Percentiles rank a stretch among this genome's conserved stretches.
These are phyloP conservation scores for Blomia tropicalis DNA, from an alignment of 2,888 invertebrate species.

Conservation along the genomic window DNA sequence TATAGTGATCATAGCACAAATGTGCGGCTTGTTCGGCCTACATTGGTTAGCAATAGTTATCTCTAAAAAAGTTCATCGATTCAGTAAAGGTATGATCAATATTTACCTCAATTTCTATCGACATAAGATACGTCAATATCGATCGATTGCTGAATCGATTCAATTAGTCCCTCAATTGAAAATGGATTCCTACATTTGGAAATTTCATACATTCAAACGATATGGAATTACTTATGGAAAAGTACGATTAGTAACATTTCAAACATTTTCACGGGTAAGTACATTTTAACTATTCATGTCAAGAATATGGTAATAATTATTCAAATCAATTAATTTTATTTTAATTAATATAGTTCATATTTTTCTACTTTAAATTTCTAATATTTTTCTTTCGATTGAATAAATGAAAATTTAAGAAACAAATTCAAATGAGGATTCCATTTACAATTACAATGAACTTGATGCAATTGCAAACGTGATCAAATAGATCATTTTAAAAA, in stretches of 20 bases:
- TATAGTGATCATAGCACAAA: not conserved
- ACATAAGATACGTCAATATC: not conserved
- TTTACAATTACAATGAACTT: not conserved
- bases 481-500: not conserved
- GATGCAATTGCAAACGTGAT: not conserved
- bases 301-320: not conserved
- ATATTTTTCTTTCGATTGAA: not conserved
- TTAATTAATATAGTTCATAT: not conserved
- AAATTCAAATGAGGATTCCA: not conserved
- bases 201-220: not conserved
- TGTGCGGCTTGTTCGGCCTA: not conserved
- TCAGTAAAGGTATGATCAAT: not conserved
- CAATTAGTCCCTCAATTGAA: not conserved
- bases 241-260: not conserved
- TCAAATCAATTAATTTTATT: not conserved
- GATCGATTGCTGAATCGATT: not conserved
- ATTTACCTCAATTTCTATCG: not conserved
- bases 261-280: not conserved
- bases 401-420: not conserved
- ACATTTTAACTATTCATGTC: not conserved
- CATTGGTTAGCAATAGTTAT: not conserved
- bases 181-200: not conserved
- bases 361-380: not conserved
- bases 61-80: not conserved
- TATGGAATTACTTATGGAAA: constrained; percentile 1